phyloP scores from a whole-genome alignment of 2,113 vertebrate species.

The Prunella fulvescens region DNA sequence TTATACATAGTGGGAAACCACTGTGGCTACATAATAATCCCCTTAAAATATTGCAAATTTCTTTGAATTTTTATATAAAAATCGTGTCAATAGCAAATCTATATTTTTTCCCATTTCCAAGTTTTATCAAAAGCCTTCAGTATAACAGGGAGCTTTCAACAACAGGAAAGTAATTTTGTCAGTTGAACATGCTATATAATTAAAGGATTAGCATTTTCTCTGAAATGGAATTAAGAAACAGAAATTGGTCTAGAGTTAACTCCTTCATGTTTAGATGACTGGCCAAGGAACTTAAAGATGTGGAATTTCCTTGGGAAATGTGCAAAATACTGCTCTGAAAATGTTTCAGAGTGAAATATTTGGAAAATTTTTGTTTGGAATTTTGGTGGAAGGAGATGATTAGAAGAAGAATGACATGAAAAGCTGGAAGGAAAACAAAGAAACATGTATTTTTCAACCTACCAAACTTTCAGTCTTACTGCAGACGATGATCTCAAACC shows the following conservation, averaged over 20 bases:
- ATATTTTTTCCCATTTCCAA: not conserved
- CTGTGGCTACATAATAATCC: not conserved
- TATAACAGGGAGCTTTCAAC: conserved; percentile 21
- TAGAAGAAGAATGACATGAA: not conserved
- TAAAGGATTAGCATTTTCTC: conserved; percentile 73
- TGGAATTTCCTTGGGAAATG: not conserved
- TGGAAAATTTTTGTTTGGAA: not conserved
- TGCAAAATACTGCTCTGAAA: not conserved
- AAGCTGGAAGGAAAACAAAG: not conserved
- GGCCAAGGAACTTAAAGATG: conserved; percentile 21
- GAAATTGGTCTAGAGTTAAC: conserved; percentile 31
- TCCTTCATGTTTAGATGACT: conserved; percentile 53
- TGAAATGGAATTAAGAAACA: conserved; percentile 48
- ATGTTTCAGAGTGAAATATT: not conserved
- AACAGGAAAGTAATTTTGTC: conserved; percentile 58
- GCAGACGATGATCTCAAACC: not conserved
- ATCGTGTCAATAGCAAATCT: not conserved
- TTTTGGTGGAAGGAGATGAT: not conserved
- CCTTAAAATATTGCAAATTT: conserved; percentile 1
- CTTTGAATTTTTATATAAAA: not conserved
- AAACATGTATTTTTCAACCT: not conserved
- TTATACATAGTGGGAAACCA: not conserved
- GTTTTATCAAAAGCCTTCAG: conserved; percentile 30
- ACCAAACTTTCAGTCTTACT: not conserved
- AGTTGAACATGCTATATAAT: conserved; percentile 63